These are phyloP conservation scores for Bombus huntii DNA, from an alignment of 1,140 invertebrate genomes.

Conservation along the genomic window DNA sequence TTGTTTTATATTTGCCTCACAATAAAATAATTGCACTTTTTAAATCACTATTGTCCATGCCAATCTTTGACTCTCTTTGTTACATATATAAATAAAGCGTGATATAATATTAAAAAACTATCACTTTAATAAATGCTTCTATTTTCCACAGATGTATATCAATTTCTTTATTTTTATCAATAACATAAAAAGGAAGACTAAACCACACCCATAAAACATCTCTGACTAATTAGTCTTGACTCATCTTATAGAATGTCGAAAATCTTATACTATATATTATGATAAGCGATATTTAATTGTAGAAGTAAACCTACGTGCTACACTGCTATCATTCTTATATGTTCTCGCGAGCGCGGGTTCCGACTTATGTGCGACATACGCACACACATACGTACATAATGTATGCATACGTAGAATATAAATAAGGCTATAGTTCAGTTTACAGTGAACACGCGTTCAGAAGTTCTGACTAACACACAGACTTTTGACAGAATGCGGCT, in stretches of 20 bases:
- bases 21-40: background rate
- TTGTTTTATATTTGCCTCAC: background rate
- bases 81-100: background rate
- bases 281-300: accelerated
- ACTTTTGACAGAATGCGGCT: background rate
- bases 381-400: no score
- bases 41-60: no score
- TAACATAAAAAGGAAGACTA: background rate
- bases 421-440: no score
- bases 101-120: background rate
- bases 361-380: no score
- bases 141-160: background rate
- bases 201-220: background rate
- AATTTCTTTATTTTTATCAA: background rate
- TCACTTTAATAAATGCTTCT: background rate
- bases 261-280: no score
- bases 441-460: background rate
- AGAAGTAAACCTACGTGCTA: background rate
- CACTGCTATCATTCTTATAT: no score
- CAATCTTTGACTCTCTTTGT: background rate
- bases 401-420: no score
- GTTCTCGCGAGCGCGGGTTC: no score
- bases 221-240: no score
- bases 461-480: background rate
- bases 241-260: no score